Evolutionary conservation across 2,888 invertebrate species (phyloP), one percentile per base, ranked within the genome.

Genomic region (Nomada goodeniana): DNA sequence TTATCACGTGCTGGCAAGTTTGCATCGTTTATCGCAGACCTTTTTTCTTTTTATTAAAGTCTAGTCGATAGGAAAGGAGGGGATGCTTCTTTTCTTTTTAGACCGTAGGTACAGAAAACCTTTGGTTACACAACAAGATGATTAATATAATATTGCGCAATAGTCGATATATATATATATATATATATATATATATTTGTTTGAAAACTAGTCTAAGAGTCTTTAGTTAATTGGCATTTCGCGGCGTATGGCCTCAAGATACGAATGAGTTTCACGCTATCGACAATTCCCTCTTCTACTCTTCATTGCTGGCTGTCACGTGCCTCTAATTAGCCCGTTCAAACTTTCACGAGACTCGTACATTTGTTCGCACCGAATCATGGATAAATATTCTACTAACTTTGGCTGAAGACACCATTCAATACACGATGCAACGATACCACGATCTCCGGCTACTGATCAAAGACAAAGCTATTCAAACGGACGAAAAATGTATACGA

Each of bases 151-250:
- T 89, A 88, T 86, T 86, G 86, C 87, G 87, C 76, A 89, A 85
- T 88, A 86, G 71, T 85, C 77, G 71, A 86, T 86, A 88, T 76
- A 83, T 80, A 86, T 71, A 79, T 71, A 72, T 73, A 80, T 61
- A 75, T 69, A 60, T 82, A 71, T 82, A 76, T 84, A 23, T 23
- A 1, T 23, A 23, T n/a, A n/a, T n/a, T 81, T 84, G 81, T 86
- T 88, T 84, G 76, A 71, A 86, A 86, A 86, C 88, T 92, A 92
- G 80, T 87, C 90, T 91, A 92, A 83, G 90, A 91, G 91, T 93
- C 91, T 92, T 92, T 89, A 91, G 87, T 92, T 88, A 92, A 93
- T 93, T 93, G 92, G 93, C 92, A 92, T 93, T 92, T 91, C 80
- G 86, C 85, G 90, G 89, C 90, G 79, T 91, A 90, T 91, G 91